Percentiles rank a stretch among this genome's conserved stretches.
Conservation (phyloP, 2,888 invertebrate genomes). For the Alloplasta piceator region DNA sequence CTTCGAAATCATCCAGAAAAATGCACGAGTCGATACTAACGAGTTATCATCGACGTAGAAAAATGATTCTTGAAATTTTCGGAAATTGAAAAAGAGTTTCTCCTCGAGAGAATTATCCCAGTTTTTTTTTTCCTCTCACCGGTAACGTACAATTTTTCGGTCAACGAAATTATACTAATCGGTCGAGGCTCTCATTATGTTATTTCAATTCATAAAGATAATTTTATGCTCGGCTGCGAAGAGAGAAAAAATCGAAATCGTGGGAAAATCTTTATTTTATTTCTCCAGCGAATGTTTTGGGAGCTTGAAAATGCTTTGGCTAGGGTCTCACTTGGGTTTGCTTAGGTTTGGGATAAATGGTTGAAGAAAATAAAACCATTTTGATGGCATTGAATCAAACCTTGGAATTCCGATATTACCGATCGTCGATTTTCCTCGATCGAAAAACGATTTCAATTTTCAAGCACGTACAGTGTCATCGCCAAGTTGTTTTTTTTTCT, state of each 20-base stretch:
- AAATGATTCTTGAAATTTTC: too few species aligned
- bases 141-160: neutral
- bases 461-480: neutral
- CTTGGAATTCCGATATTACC: neutral
- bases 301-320: too few species aligned
- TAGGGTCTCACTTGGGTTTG: too few species aligned
- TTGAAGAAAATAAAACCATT: too few species aligned
- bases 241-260: too few species aligned
- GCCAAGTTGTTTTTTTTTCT: conserved; percentile 27
- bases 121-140: neutral
- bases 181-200: too few species aligned
- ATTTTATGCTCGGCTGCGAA: too few species aligned
- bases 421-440: neutral
- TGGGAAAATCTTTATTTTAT: too few species aligned
- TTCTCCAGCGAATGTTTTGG: too few species aligned
- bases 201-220: too few species aligned
- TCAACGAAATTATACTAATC: neutral
- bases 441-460: neutral
- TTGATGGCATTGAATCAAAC: too few species aligned
- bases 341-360: too few species aligned
- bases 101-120: neutral
- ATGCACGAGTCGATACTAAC: neutral
- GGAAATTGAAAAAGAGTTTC: neutral
- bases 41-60: neutral
- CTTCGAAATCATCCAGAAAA: neutral